Base-by-base conservation (phyloP, 1,140 invertebrate species). In the Mizuhopecten yessoensis region DNA sequence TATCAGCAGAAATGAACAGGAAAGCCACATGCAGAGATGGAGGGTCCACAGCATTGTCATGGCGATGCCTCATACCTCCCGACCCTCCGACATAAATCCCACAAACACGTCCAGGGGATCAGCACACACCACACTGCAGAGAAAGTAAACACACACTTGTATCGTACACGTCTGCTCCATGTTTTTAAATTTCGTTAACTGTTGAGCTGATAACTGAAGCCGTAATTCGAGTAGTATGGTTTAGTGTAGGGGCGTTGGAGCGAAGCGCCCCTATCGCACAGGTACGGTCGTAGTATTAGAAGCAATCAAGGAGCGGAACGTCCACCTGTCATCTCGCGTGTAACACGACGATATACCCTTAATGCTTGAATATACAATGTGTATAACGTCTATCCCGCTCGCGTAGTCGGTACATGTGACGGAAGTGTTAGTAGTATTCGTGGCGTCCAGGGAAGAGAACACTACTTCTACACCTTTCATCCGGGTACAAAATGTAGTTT, bases 101-200 rank as follows among this genome's bases (percentile, higher is more conserved):
- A 75, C 57, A 75, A 29, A 17, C n/a, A 75, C n/a, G n/a, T 75
- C 57, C 57, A 23, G 57, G 57, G 57, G 57, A n/a, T 75, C 57
- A 75, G 57, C 57, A 75, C 57, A 29, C n/a, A n/a, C 23, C 57
- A 75, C n/a, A n/a, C 57, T 75, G 57, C 57, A 75, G 57, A 75
- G 57, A 75, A 75, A 75, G 57, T 75, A 75, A 75, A 75, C 57
- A 75, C 57, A 75, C 57, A 75, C 57, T 75, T 75, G 57, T 75
- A 75, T 29, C 57, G 23, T 75, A 75, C n/a, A 75, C 7, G 57
- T 75, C 23, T 75, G 23, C 57, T 75, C 57, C 57, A 75, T 75
- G 57, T 75, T 75, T n/a, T n/a, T 75, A 11, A 75, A 75, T 75
- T 75, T 75, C 11, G n/a, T 75, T 75, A 75, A 75, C 57, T 75